Evolutionary conservation across 2,888 invertebrate genomes (phyloP).

Genomic region (Dexiosoma caninum): DNA sequence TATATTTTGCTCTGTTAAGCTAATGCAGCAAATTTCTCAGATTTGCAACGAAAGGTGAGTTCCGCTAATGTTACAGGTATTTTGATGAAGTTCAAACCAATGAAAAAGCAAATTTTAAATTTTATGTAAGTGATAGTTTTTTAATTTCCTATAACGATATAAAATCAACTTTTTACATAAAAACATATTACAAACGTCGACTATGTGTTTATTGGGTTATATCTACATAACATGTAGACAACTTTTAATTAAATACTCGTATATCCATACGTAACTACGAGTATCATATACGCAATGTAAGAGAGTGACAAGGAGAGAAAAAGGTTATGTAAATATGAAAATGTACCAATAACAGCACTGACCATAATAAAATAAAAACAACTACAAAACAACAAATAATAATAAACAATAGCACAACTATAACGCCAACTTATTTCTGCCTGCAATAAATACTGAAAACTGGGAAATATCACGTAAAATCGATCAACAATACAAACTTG

Average conservation of each 20-base stretch:
- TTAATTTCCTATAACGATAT: no score
- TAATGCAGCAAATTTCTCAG: no score
- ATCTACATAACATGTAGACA: constrained; percentile 59
- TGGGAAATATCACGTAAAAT: constrained; percentile 77
- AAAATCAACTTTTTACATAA: no score
- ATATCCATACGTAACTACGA: no score
- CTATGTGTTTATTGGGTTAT: background rate
- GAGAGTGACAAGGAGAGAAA: constrained; percentile 56
- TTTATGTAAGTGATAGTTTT: no score
- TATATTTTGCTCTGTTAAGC: no score
- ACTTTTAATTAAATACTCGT: constrained; percentile 38
- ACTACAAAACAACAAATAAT: constrained; percentile 64
- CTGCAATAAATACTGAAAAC: constrained; percentile 75
- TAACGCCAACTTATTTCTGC: constrained; percentile 50
- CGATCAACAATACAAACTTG: constrained; percentile 77
- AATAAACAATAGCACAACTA: constrained; percentile 60
- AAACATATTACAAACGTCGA: no score
- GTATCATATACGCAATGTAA: constrained; percentile 47
- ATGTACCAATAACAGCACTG: constrained; percentile 51
- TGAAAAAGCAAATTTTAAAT: no score
- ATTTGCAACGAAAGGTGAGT: no score
- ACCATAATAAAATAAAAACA: constrained; percentile 56
- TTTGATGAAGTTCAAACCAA: no score
- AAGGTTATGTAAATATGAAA: constrained; percentile 15
- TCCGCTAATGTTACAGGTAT: no score